A percentile compares a stretch with the other conserved stretches of the same genome.
Conservation (phyloP, 2,797 vertebrate genomes). For the Halcyon chelicuti region DNA sequence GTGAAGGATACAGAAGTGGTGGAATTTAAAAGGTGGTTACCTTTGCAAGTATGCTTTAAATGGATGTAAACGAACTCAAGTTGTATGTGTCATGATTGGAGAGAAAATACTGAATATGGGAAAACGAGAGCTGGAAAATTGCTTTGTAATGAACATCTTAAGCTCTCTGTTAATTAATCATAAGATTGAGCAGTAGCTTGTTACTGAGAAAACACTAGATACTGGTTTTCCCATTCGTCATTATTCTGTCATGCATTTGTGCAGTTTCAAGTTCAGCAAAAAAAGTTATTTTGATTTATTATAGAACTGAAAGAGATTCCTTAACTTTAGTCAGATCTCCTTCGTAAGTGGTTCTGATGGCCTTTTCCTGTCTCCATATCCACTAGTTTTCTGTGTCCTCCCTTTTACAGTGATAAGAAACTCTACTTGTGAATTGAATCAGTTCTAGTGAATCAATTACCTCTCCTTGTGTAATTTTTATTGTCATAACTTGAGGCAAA, state of each 20-base stretch:
- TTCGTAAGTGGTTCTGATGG: background rate
- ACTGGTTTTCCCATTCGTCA: background rate
- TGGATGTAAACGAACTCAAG: background rate
- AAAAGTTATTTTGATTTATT: background rate
- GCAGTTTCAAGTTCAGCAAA: background rate
- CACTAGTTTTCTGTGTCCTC: background rate
- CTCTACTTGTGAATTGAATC: background rate
- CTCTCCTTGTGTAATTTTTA: background rate
- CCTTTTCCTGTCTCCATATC: background rate
- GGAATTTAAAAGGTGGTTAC: background rate
- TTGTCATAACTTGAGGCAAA: background rate
- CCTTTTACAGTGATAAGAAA: background rate
- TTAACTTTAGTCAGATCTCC: background rate
- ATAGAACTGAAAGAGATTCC: background rate
- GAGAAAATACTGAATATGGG: background rate
- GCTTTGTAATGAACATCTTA: background rate
- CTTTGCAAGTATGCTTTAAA: background rate
- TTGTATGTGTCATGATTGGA: fast-evolving
- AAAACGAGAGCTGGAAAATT: background rate
- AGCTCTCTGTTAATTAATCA: background rate
- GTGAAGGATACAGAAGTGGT: background rate
- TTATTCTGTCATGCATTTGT: background rate
- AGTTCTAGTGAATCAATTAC: background rate
- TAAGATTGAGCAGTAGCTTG: background rate
- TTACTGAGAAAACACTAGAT: background rate